Percentiles rank a stretch among this genome's conserved stretches.
These are phyloP conservation scores for Hymenochirus boettgeri DNA, from an alignment of 2,113 vertebrate species.

Conservation along the genomic window DNA sequence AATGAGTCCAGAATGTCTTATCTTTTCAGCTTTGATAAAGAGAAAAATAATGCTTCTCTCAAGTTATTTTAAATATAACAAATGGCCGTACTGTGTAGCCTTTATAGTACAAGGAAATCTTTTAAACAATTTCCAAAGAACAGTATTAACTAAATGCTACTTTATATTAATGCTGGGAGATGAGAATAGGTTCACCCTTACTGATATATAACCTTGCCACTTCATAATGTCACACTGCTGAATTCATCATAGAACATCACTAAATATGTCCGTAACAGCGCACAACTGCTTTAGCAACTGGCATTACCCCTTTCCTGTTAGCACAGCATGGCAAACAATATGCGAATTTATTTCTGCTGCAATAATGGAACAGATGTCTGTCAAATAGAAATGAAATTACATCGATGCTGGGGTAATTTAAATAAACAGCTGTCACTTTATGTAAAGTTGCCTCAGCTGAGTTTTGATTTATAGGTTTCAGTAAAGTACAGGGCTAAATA, in stretches of 20 bases:
- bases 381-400: conserved; percentile 52
- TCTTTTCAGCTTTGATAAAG: too few relatives aligned
- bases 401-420: conserved; percentile 58
- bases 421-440: conserved; percentile 66
- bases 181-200: not conserved
- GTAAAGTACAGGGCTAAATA: conserved; percentile 14
- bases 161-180: not conserved
- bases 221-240: conserved; percentile 27
- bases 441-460: conserved; percentile 57
- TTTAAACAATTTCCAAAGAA: too few relatives aligned
- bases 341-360: conserved; percentile 54
- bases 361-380: conserved; percentile 58
- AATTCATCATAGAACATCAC: conserved; percentile 29
- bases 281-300: conserved; percentile 50
- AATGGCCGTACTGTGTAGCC: too few relatives aligned
- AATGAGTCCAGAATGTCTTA: too few relatives aligned
- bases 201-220: conserved; percentile 23
- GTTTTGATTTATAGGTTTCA: conserved; percentile 52
- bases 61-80: too few relatives aligned
- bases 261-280: conserved; percentile 41
- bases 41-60: too few relatives aligned
- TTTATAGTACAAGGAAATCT: too few relatives aligned
- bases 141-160: not conserved
- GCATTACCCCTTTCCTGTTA: conserved; percentile 49
- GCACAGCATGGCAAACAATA: conserved; percentile 57